These are phyloP conservation scores for Benitochromis conjunctus DNA, from an alignment of 2,113 vertebrate genomes.

Conservation along the genomic window DNA sequence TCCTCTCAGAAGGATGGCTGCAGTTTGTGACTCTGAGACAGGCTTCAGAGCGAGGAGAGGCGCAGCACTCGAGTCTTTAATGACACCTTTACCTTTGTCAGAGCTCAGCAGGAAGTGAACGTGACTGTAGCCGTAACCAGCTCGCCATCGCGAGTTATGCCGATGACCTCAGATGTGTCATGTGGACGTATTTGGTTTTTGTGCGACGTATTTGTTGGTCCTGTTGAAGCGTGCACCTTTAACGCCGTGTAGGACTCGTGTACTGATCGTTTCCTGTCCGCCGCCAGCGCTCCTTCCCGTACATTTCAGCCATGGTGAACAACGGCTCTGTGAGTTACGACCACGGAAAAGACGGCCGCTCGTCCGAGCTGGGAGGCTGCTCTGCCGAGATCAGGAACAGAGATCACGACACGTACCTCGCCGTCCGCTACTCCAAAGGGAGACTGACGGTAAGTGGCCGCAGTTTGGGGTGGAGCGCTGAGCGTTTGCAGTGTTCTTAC, in stretches of 20 bases:
- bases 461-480: neutral
- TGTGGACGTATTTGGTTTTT: neutral
- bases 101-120: neutral
- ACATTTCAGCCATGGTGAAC: constrained; percentile 95
- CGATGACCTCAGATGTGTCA: neutral
- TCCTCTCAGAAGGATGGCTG: neutral
- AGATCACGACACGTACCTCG: constrained; percentile 93
- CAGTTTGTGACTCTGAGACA: neutral
- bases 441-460: constrained; percentile 84
- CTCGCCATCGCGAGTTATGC: neutral
- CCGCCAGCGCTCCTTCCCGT: constrained; percentile 89
- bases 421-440: constrained; percentile 93
- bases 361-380: constrained; percentile 89
- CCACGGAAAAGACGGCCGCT: constrained; percentile 91
- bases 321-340: constrained; percentile 92
- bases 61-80: neutral
- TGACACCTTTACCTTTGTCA: neutral
- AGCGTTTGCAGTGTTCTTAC: neutral
- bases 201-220: neutral
- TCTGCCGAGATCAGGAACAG: constrained; percentile 89
- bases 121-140: neutral
- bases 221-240: neutral
- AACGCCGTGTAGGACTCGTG: neutral
- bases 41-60: neutral
- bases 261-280: neutral